Evolutionary conservation across 2,888 invertebrate species (phyloP).

Genomic region (Lacanobia oleracea): DNA sequence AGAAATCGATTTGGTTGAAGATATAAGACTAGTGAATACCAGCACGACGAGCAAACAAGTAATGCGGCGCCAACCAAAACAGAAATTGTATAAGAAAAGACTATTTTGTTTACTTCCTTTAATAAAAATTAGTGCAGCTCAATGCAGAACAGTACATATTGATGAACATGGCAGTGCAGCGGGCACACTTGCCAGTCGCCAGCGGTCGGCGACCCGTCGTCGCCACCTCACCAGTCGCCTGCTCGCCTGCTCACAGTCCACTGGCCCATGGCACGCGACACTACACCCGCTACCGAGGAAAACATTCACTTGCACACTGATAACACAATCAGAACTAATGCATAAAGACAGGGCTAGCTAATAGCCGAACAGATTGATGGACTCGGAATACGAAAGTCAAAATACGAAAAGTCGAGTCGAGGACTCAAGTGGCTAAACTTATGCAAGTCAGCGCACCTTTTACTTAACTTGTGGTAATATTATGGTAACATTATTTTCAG

Average conservation of each 20-base stretch:
- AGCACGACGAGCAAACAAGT: too few relatives aligned
- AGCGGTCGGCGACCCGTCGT: slow-evolving; percentile 41
- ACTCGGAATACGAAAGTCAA: slow-evolving; percentile 14
- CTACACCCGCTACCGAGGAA: slow-evolving; percentile 19
- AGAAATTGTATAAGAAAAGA: too few relatives aligned
- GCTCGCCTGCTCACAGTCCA: slow-evolving; percentile 46
- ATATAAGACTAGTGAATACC: background rate
- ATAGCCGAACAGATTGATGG: slow-evolving; percentile 1
- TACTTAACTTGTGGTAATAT: background rate
- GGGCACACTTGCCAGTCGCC: background rate
- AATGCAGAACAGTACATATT: slow-evolving; percentile 40
- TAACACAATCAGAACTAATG: slow-evolving; percentile 29
- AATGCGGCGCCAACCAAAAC: too few relatives aligned
- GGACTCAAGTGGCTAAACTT: background rate
- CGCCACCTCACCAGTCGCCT: background rate
- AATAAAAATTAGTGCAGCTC: slow-evolving; percentile 2
- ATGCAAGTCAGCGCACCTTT: background rate
- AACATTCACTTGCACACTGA: slow-evolving; percentile 42
- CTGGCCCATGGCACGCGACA: slow-evolving; percentile 28
- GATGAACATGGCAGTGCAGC: slow-evolving; percentile 35
- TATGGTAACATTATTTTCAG: background rate
- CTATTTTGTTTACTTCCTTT: too few relatives aligned
- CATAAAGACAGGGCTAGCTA: slow-evolving; percentile 3
- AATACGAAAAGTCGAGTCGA: background rate
- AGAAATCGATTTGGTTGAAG: background rate